Conservation (phyloP, 2,888 invertebrate species). For the Ceraclea dissimilis region DNA sequence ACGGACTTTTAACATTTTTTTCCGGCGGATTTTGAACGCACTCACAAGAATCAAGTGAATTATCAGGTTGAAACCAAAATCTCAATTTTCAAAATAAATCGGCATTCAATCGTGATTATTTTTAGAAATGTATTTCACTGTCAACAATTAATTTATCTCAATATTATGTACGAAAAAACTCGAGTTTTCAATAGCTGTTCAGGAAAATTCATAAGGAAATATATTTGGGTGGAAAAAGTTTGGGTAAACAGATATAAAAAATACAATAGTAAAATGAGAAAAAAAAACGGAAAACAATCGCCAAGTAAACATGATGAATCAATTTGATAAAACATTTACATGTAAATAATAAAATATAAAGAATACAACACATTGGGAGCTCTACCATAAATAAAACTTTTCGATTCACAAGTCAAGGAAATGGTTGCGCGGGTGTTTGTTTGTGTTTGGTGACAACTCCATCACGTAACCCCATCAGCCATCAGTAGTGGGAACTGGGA, state of each 20-base stretch:
- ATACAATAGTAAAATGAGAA: neutral
- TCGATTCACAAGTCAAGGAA: slow-evolving; percentile 14
- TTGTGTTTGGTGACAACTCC: slow-evolving; percentile 11
- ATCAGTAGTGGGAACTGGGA: too few relatives aligned
- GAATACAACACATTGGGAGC: neutral
- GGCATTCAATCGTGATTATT: too few relatives aligned
- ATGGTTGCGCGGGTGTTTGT: neutral
- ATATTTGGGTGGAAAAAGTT: neutral
- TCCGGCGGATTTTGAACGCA: too few relatives aligned
- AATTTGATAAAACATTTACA: neutral
- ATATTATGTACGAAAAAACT: too few relatives aligned
- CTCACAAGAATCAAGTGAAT: too few relatives aligned
- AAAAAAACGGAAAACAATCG: neutral
- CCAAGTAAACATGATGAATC: neutral
- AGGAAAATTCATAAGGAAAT: neutral
- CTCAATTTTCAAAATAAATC: too few relatives aligned
- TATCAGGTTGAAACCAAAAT: too few relatives aligned
- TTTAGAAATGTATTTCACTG: too few relatives aligned
- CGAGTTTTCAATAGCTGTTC: too few relatives aligned
- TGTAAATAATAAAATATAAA: neutral
- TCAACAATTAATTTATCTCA: too few relatives aligned
- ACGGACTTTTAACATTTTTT: too few relatives aligned
- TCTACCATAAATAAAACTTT: slow-evolving; percentile 12
- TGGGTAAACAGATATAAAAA: neutral
- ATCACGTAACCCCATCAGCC: slow-evolving; percentile 4